Conservation (phyloP, 2,888 invertebrate genomes). For the Scrobipalpa atriplicella region DNA sequence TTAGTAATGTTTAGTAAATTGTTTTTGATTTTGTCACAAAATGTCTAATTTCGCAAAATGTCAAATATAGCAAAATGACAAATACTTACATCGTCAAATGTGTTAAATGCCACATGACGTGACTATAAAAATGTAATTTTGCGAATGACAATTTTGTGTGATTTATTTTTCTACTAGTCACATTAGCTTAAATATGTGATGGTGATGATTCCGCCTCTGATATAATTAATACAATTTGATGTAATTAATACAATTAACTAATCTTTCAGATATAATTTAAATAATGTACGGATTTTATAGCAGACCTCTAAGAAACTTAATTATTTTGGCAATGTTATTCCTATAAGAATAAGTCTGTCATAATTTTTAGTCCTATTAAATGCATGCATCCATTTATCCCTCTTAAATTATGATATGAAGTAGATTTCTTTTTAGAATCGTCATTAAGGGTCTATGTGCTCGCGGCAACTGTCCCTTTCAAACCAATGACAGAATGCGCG, state of each 20-base stretch:
- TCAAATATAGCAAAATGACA: not conserved
- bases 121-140: not conserved
- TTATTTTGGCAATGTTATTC: too few relatives aligned
- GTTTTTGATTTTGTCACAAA: not conserved
- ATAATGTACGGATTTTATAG: too few relatives aligned
- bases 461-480: too few relatives aligned
- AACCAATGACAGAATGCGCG: too few relatives aligned
- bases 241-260: not conserved
- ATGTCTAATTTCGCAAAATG: not conserved
- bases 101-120: slow-evolving; percentile 6
- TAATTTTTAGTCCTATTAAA: too few relatives aligned
- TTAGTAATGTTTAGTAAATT: not conserved
- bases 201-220: slow-evolving; percentile 36
- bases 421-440: not conserved
- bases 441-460: too few relatives aligned
- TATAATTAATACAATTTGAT: slow-evolving; percentile 6
- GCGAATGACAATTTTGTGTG: slow-evolving; percentile 32
- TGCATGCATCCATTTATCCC: too few relatives aligned
- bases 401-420: not conserved
- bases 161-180: slow-evolving; percentile 36
- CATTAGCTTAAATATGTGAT: slow-evolving; percentile 29
- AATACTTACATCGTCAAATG: not conserved
- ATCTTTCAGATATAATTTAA: too few relatives aligned
- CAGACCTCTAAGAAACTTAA: too few relatives aligned
- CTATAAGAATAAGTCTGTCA: too few relatives aligned